phyloP scores from a whole-genome alignment of 2,797 vertebrate genomes.

The Manis crassicaudata region DNA sequence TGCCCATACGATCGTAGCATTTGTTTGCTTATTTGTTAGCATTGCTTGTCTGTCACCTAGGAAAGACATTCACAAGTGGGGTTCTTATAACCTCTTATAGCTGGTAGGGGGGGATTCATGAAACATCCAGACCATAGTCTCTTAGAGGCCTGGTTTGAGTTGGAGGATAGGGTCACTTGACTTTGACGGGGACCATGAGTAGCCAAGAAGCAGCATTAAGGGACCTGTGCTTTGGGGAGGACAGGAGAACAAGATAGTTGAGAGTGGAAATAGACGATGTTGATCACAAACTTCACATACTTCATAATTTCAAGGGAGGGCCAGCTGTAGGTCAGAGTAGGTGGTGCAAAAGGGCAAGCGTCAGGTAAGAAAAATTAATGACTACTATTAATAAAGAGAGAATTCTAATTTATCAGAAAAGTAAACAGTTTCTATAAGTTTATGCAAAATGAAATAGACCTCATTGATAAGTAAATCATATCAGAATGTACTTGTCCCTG shows the following conservation, averaged over 20 bases:
- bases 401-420: not conserved
- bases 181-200: not conserved
- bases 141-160: not conserved
- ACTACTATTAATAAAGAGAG: not conserved
- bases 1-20: not conserved
- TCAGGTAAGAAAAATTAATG: not conserved
- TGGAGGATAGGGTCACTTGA: not conserved
- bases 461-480: conserved; percentile 6
- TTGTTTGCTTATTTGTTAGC: not conserved
- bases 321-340: not conserved
- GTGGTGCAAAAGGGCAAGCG: not conserved
- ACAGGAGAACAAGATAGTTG: not conserved
- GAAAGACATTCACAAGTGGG: not conserved
- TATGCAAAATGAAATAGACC: not conserved
- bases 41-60: not conserved
- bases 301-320: not conserved
- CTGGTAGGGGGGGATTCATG: not conserved
- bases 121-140: not conserved
- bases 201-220: not conserved
- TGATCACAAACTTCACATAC: not conserved
- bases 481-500: not conserved
- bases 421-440: not conserved
- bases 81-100: not conserved
- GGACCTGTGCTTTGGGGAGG: not conserved
- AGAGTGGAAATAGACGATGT: not conserved